Conservation (phyloP, 2,797 vertebrate species). For the Siniperca scherzeri region DNA sequence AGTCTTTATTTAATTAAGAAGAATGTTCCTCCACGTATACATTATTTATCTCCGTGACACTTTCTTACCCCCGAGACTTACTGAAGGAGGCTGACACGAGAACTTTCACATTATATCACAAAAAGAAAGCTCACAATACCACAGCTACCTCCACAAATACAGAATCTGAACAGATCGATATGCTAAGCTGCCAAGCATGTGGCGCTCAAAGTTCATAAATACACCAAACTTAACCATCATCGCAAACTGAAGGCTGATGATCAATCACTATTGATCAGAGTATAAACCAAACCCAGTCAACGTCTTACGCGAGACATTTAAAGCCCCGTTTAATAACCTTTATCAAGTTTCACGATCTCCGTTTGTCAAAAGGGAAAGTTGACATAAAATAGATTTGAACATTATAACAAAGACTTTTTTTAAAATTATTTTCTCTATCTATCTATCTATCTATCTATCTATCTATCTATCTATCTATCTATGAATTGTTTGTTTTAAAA, state of each 20-base stretch:
- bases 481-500: not conserved
- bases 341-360: not conserved
- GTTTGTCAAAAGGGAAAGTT: not conserved
- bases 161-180: not conserved
- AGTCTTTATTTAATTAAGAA: not conserved
- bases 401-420: too few species aligned
- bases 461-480: not conserved
- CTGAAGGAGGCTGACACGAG: not conserved
- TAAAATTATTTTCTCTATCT: not conserved
- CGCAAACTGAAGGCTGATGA: not conserved
- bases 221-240: too few species aligned
- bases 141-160: not conserved
- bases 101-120: not conserved
- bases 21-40: not conserved
- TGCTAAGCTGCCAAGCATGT: too few species aligned
- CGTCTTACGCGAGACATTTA: constrained; percentile 12
- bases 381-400: not conserved
- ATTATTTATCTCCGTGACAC: not conserved
- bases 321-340: not conserved
- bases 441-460: not conserved
- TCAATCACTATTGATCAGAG: constrained; percentile 60
- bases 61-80: not conserved
- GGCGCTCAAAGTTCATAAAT: not conserved
- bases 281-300: constrained; percentile 26
- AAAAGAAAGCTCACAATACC: not conserved